Base-by-base conservation (phyloP, 2,797 vertebrate genomes). In the Enteromius paludinosus region DNA sequence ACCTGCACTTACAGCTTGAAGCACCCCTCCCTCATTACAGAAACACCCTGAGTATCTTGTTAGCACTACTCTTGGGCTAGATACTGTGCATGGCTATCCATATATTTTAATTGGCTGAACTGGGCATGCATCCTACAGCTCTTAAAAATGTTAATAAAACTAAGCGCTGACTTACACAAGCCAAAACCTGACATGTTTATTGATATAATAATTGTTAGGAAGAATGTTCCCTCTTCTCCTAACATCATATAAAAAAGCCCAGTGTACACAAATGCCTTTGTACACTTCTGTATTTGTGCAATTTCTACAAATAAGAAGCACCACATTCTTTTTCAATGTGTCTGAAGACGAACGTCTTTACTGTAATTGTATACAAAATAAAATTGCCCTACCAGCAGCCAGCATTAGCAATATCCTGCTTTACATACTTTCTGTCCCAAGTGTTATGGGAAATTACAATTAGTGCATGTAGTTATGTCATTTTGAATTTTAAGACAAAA, bases 91-190 rank as follows among this genome's bases (percentile, higher is more conserved):
- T 84, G 79, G 56, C 77, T 75, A 83, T 49, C 64, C 65, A 79
- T 68, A 79, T 78, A 77, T 85, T 90, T 92, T 83, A 87, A 91
- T 82, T 86, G 83, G 59, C 80, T n/a, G 56, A 35, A 75, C 66
- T 83, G 79, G 73, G 84, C 77, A 85, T 86, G 78, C 84, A 87
- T 88, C 68, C 84, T 86, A 23, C 66, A 86, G 52, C 70, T 83
- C 86, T 89, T 88, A 85, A 91, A 62, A 78, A 78, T 68, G 86
- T 83, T 85, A 79, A 85, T 87, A 89, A 74, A 88, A 75, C 73
- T 68, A 81, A 77, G 59, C 61, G 49, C 64, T 73, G 72, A 78
- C 49, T 78, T 35, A 20, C 35, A 43, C 56, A 81, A 79, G 59
- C 56, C 68, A 72, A 76, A 52, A 52, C 35, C 47, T 70, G 52